A percentile compares a stretch with the other conserved stretches of the same genome.
Evolutionary conservation across 2,888 invertebrate genomes (phyloP).

Genomic region (Nephrotoma flavescens): DNA sequence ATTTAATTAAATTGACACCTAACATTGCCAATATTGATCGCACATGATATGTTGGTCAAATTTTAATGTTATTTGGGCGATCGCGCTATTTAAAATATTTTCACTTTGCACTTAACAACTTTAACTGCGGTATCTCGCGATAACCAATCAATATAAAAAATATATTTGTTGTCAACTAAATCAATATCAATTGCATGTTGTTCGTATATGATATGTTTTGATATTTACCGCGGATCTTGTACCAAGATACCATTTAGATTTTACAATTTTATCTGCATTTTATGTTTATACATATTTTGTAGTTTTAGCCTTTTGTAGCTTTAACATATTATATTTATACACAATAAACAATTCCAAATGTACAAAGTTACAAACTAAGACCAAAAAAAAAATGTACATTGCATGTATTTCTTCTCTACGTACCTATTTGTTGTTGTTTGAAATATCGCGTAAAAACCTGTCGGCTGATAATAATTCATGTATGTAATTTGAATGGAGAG

Average conservation of each 20-base stretch:
- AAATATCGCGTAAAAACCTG: background rate
- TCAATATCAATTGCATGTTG: background rate
- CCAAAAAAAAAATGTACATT: background rate
- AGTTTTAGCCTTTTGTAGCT: background rate
- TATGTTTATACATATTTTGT: background rate
- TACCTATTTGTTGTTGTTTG: background rate
- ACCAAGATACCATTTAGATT: background rate
- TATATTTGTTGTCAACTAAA: background rate
- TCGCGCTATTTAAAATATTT: background rate
- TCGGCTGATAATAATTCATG: background rate
- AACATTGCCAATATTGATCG: background rate
- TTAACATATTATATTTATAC: background rate
- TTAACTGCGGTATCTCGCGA: background rate
- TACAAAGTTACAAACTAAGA: background rate
- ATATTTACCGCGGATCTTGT: background rate
- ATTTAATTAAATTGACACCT: background rate
- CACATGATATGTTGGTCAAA: background rate
- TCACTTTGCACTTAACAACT: background rate
- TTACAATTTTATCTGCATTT: background rate
- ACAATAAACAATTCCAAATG: background rate
- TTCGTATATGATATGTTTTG: background rate
- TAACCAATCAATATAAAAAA: background rate
- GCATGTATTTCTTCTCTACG: background rate
- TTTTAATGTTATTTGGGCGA: background rate
- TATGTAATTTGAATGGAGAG: background rate